These are phyloP conservation scores for Notodonta ziczac DNA, from an alignment of 2,888 invertebrate genomes.

Conservation along the genomic window DNA sequence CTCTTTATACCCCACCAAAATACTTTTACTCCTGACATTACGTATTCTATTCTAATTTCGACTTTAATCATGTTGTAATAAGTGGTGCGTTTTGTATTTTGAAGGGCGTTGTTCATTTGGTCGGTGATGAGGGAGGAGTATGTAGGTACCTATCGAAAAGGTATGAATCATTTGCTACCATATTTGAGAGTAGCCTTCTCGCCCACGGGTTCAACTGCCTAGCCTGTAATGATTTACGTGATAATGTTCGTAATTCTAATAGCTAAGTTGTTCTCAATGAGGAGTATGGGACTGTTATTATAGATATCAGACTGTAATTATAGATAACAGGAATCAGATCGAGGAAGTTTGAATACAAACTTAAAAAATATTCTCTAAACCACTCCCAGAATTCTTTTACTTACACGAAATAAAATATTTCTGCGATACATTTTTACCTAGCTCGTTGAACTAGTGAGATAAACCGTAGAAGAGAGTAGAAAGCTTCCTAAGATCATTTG, in stretches of 20 bases:
- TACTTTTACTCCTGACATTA: constrained; percentile 38
- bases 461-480: too few species aligned
- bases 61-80: constrained; percentile 13
- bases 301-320: not conserved
- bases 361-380: too few species aligned
- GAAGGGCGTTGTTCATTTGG: not conserved
- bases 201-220: not conserved
- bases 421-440: too few species aligned
- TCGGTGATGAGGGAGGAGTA: constrained; percentile 8
- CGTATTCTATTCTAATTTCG: constrained; percentile 22
- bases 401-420: too few species aligned
- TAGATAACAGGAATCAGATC: not conserved
- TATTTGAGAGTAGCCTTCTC: constrained; percentile 6
- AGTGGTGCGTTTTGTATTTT: not conserved
- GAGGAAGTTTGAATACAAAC: not conserved
- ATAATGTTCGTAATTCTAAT: not conserved
- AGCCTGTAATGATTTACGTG: not conserved
- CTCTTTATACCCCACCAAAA: constrained; percentile 39
- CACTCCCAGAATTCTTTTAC: too few species aligned
- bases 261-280: not conserved
- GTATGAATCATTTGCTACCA: constrained; percentile 12
- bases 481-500: constrained; percentile 11
- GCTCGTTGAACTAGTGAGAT: too few species aligned
- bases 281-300: not conserved
- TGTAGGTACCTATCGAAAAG: constrained; percentile 20